These are phyloP conservation scores for Prorops nasuta DNA, from an alignment of 1,140 invertebrate species.

Conservation along the genomic window DNA sequence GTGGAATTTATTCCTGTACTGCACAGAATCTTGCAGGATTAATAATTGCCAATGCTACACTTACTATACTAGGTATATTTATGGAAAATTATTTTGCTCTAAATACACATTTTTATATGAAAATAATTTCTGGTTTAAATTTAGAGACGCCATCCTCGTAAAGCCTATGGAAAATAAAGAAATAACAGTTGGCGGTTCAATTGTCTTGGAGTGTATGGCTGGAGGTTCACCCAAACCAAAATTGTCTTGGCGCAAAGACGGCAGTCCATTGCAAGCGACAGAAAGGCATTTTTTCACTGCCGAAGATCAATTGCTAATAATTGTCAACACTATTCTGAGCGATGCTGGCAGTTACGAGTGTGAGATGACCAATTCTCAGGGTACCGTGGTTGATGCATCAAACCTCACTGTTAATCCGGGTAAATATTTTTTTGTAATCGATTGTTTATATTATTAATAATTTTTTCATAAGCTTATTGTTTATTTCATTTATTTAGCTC, in stretches of 20 bases:
- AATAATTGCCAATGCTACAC: conserved; percentile 83
- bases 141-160: conserved; percentile 82
- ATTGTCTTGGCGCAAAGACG: conserved; percentile 88
- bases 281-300: conserved; percentile 79
- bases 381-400: conserved; percentile 62
- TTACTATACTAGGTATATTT: conserved; percentile 75
- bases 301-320: conserved; percentile 83
- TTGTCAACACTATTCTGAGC: conserved; percentile 71
- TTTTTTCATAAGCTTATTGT: conserved; percentile 3
- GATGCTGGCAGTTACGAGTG: conserved; percentile 89
- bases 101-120: not conserved
- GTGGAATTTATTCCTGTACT: conserved; percentile 91
- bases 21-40: conserved; percentile 86
- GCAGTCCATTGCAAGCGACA: conserved; percentile 66
- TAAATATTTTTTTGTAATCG: conserved; percentile 42
- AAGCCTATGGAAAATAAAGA: conserved; percentile 84
- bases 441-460: not conserved
- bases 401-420: conserved; percentile 60
- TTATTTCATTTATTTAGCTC: conserved; percentile 30
- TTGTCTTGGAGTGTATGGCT: conserved; percentile 85
- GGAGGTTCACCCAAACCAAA: conserved; percentile 82
- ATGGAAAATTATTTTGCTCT: not conserved
- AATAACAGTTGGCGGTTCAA: conserved; percentile 72
- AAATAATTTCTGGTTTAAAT: too few relatives aligned
- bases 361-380: conserved; percentile 81